Evolutionary conservation across 2,888 invertebrate species (phyloP), one percentile per base, ranked within the genome.

Genomic region (Thereva nobilitata): DNA sequence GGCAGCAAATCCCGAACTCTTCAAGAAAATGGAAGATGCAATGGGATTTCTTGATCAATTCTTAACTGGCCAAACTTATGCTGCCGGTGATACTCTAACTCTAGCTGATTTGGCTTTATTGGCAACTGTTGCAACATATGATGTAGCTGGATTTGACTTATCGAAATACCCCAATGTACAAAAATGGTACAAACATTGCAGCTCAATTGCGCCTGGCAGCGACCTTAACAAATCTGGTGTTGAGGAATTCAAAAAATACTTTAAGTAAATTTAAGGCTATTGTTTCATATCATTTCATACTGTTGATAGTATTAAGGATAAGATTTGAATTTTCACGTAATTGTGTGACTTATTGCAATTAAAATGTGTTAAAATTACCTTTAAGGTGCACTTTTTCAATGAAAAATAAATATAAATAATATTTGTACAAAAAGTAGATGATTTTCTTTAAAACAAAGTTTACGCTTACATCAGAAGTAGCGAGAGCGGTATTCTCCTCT

Each of bases 31-130:
- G 53, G 86, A 87, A 49, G 86, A 87, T 2, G 88, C 89, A 1
- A 82, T 91, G 56, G 84, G 83, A 42, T 87, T 89, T 71, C 80
- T 93, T 41, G 87, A 93, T 73, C 85, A 79, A n/a, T 89, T 90
- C 82, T 83, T 93, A 38, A 87, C 87, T 52, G 87, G 87, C 0
- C 85, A 88, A 73, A 84, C 86, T 71, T 94, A 86, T 80, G 86
- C 82, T 42, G 91, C 91, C 10, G 93, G 92, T 2, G 84, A 87
- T 67, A 83, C 83, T 67, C 81, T 92, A 64, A 93, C 93, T 12
- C 77, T 94, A 12, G 94, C 94, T 5, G 94, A 94, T 79, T 83
- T 92, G 49, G 81, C 87, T 42, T 77, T 93, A 53, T 82, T 88
- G 41, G 86, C 90, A 6, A 84, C 86, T 5, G 84, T 92, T 7